Conservation (phyloP, 1,140 invertebrate species). For the Rhagoletis zephyria region DNA sequence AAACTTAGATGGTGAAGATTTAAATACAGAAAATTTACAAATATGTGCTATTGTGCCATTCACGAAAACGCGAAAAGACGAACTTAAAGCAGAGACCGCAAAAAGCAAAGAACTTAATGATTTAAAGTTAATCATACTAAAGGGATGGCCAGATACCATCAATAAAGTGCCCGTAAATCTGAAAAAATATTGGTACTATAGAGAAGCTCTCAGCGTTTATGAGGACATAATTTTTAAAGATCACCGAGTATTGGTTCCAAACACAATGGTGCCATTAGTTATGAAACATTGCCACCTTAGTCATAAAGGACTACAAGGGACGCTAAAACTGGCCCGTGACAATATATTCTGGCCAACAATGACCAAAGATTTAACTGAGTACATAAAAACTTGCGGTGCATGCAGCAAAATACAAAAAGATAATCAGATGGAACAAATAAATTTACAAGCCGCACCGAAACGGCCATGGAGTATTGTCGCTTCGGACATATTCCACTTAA, state of each 20-base stretch:
- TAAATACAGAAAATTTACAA: conserved; percentile 46
- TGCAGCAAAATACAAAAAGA: background rate
- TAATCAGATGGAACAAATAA: conserved; percentile 46
- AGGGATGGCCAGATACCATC: conserved; percentile 59
- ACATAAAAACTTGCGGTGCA: conserved; percentile 49
- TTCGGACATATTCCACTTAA: conserved; percentile 31
- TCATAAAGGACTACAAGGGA: conserved; percentile 23
- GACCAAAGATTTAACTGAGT: conserved; percentile 46
- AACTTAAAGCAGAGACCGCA: background rate
- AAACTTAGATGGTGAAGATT: conserved; percentile 13
- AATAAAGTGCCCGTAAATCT: conserved; percentile 50
- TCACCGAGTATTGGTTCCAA: conserved; percentile 63
- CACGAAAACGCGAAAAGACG: background rate
- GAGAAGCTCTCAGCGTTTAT: conserved; percentile 59
- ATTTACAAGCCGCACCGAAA: conserved; percentile 2
- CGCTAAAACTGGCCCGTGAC: no score
- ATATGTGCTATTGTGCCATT: background rate
- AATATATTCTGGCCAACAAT: background rate
- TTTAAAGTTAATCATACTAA: conserved; percentile 52
- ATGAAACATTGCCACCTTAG: conserved; percentile 50
- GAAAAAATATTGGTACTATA: conserved; percentile 57
- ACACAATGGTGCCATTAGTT: conserved; percentile 64
- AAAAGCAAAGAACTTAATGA: conserved; percentile 53
- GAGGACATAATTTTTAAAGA: conserved; percentile 63
- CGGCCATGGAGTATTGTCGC: conserved; percentile 10